Base-by-base conservation (phyloP, 2,888 invertebrate genomes). In the Exephanes ischioxanthus region DNA sequence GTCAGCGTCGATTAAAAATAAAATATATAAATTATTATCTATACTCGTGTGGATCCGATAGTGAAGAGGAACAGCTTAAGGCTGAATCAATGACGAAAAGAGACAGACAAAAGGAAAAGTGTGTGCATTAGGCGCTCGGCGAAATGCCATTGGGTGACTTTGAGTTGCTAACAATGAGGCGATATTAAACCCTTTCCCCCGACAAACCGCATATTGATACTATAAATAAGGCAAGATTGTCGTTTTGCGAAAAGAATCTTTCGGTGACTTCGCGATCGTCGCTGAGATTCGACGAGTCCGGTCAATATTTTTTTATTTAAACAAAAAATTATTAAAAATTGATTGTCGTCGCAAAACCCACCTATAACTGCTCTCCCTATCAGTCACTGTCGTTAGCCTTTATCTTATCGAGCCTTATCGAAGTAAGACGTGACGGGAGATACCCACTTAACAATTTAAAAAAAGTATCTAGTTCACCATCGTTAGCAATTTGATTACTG, bases 161-260 rank as follows among this genome's bases (percentile, higher is more conserved):
- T 51, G 55, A 84, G 45, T 67, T 78, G 78, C 72, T 55, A 83
- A 78, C 55, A 68, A 83, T 22, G 66, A 55, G 72, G 26, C 61
- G 71, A 66, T 75, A 71, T 58, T 19, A 58, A 67, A 67, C 72
- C 71, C 67, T 41, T 78, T 72, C 66, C 48, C 72, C 58, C 19
- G 45, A 66, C 14, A 66, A 66, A 72, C 3, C 58, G 48, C 41
- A 33, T 26, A 67, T 79, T 45, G 71, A 45, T 71, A 83, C 55
- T 82, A 79, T 77, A 82, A 78, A 82, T 83, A 83, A 77, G 86
- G 86, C 86, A 86, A 86, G 86, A 86, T 78, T 81, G 48, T 70
- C 75, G 67, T 78, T 78, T 66, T 53, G 63, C 78, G 51, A 78
- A 58, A 70, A 75, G 63, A 61, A 79, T 71, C 75, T 16, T 66